phyloP scores from a whole-genome alignment of 2,888 invertebrate species.

The Ametastegia equiseti region DNA sequence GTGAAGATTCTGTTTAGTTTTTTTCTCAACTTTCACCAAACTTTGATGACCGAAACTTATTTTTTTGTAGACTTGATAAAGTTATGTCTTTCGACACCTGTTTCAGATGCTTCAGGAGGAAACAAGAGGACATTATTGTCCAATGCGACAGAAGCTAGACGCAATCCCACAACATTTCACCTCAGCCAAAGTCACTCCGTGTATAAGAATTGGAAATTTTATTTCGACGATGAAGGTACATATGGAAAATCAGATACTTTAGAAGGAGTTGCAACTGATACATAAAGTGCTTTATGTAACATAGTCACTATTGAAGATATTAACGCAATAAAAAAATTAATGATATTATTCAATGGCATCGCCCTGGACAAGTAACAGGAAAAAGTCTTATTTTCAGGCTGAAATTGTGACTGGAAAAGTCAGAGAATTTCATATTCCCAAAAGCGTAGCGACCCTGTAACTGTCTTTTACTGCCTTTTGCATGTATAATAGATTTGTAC shows the following conservation, averaged over 20 bases:
- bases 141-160: background rate
- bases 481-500: too few species aligned
- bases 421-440: background rate
- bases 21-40: background rate
- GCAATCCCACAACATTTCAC: background rate
- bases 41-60: background rate
- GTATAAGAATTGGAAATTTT: slow-evolving; percentile 87
- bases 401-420: background rate
- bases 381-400: background rate
- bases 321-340: slow-evolving; percentile 1
- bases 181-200: slow-evolving; percentile 63
- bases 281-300: too few species aligned
- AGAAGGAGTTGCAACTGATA: background rate
- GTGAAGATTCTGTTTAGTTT: background rate
- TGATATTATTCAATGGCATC: too few species aligned
- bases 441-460: background rate
- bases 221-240: slow-evolving; percentile 87
- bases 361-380: too few species aligned
- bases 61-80: background rate
- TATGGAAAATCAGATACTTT: slow-evolving; percentile 50
- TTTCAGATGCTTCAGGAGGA: background rate
- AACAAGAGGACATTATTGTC: background rate
- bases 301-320: background rate
- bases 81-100: background rate
- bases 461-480: background rate